Base-by-base conservation (phyloP, 2,888 invertebrate genomes). In the Altica lythri region DNA sequence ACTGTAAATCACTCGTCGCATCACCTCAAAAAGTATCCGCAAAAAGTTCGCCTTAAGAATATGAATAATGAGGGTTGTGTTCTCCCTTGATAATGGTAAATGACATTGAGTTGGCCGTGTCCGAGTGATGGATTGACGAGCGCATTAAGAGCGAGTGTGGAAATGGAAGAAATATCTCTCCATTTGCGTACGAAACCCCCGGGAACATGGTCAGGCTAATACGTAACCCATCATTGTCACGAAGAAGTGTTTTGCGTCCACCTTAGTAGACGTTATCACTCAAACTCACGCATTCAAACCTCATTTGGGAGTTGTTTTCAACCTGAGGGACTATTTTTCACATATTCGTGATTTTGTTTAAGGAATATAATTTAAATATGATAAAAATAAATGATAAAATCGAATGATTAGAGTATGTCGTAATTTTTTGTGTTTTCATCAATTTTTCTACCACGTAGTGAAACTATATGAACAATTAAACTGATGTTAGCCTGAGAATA, bases 81-180 rank as follows among this genome's bases (percentile, higher is more conserved):
- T 64, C 57, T 60, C 60, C 61, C 66, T 55, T 55, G 68, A 64
- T 63, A 65, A 65, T 60, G 59, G 58, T 62, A 65, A 66, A 69
- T 64, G 68, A 69, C 68, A 65, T 62, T 65, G 66, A 69, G 67
- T 69, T 64, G 62, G 61, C 65, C 60, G 40, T 66, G 68, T 69
- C 68, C 67, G 55, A 53, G 63, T 69, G 69, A 70, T 69, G 61
- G 69, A 70, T 70, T 62, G 68, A 64, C 66, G 66, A 66, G 62
- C 57, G 63, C 66, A 66, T 70, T 65, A 67, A 63, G 67, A 63
- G 50, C 60, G 65, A 67, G 67, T 62, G 67, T 60, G 65, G 64
- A 66, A 67, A 67, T 66, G 63, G 68, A 68, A 72, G 72, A 73
- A 71, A 72, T 71, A 72, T 74, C 72, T 68, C 69, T 71, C 73